phyloP scores from a whole-genome alignment of 2,797 vertebrate species.

The Gymnothorax javanicus region DNA sequence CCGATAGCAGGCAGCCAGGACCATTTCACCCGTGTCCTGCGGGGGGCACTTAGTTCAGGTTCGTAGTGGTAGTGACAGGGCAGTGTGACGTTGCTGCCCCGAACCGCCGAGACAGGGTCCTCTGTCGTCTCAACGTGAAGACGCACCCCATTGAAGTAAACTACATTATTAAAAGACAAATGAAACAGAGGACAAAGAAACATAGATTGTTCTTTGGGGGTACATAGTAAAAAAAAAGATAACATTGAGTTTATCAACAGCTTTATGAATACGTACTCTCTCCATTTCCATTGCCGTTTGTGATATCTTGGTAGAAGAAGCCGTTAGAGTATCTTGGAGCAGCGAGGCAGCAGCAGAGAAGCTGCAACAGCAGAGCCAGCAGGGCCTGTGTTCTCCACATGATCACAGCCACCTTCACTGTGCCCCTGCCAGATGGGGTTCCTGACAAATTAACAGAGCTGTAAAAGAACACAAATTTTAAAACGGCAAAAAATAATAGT shows the following conservation, averaged over 20 bases:
- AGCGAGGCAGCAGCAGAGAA: constrained; percentile 44
- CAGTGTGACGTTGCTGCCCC: constrained; percentile 73
- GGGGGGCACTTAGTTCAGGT: constrained; percentile 58
- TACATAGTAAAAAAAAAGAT: not conserved
- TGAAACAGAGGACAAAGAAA: not conserved
- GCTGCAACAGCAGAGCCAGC: constrained; percentile 52
- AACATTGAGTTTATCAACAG: not conserved
- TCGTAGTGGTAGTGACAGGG: constrained; percentile 78
- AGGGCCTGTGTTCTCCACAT: constrained; percentile 42
- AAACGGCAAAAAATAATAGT: not conserved
- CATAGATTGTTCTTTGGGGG: not conserved
- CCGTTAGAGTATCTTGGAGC: constrained; percentile 67
- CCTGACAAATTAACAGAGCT: not conserved
- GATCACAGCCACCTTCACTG: not conserved
- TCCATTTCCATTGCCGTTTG: constrained; percentile 63
- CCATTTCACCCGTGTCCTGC: constrained; percentile 81
- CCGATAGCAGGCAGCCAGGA: constrained; percentile 74
- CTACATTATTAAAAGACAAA: constrained; percentile 42
- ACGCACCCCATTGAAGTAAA: constrained; percentile 69
- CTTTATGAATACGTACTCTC: constrained; percentile 60
- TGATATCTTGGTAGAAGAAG: constrained; percentile 78
- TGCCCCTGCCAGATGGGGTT: not conserved
- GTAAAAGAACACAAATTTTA: not conserved
- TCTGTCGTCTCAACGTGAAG: constrained; percentile 75
- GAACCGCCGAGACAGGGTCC: constrained; percentile 67